phyloP scores from a whole-genome alignment of 2,113 vertebrate species.

The Xenopus borealis region DNA sequence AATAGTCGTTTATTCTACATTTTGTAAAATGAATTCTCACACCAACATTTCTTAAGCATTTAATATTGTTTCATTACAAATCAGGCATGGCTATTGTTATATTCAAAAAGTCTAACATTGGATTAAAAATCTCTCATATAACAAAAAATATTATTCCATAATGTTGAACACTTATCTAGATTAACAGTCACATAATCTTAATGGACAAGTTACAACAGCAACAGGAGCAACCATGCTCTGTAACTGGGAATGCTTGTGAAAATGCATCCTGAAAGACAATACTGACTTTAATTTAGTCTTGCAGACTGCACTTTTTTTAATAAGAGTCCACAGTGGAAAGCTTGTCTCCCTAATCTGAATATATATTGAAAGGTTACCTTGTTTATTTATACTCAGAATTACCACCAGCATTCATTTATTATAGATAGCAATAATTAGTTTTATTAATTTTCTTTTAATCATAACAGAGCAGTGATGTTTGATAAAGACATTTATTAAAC shows the following conservation, averaged over 20 bases:
- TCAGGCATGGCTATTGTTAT: too few relatives aligned
- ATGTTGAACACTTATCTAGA: too few relatives aligned
- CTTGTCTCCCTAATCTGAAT: background rate
- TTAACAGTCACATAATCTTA: too few relatives aligned
- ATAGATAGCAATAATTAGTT: conserved; percentile 36
- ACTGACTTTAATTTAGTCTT: background rate
- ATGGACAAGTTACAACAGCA: too few relatives aligned
- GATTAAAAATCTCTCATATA: too few relatives aligned
- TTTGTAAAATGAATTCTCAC: too few relatives aligned
- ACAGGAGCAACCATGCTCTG: too few relatives aligned
- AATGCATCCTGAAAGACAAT: background rate
- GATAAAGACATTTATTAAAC: background rate
- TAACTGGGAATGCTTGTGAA: background rate
- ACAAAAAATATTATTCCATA: too few relatives aligned
- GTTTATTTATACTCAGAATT: conserved; percentile 19
- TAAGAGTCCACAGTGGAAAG: background rate
- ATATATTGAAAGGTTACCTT: conserved; percentile 9
- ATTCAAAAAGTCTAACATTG: too few relatives aligned
- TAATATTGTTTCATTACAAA: too few relatives aligned
- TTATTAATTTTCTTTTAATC: conserved; percentile 39
- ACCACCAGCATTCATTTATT: conserved; percentile 34
- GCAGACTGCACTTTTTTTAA: background rate
- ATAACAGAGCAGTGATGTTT: background rate
- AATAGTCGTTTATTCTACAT: too few relatives aligned
- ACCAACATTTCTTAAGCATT: too few relatives aligned